These are phyloP conservation scores for Manduca sexta DNA, from an alignment of 1,140 invertebrate genomes.

Conservation along the genomic window DNA sequence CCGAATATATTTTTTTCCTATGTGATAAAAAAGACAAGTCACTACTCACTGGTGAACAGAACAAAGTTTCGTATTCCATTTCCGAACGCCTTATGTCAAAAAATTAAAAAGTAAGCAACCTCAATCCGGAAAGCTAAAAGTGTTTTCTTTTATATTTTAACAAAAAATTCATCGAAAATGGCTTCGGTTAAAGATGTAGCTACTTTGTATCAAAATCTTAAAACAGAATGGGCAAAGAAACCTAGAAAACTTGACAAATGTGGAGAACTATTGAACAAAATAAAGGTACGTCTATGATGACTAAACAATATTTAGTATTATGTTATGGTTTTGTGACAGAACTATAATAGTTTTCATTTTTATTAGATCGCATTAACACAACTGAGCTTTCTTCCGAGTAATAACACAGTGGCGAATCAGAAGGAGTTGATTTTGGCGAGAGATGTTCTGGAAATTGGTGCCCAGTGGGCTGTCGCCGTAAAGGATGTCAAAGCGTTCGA, in stretches of 20 bases:
- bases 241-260: constrained; percentile 82
- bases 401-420: constrained; percentile 83
- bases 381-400: constrained; percentile 90
- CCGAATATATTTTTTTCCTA: no score
- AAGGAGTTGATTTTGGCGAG: constrained; percentile 91
- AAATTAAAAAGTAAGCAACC: no score
- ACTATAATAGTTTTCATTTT: constrained; percentile 9
- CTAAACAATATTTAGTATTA: constrained; percentile 10
- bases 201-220: constrained; percentile 81
- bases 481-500: constrained; percentile 97
- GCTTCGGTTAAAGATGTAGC: constrained; percentile 78
- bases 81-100: no score
- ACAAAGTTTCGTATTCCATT: no score
- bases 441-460: constrained; percentile 96
- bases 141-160: not conserved
- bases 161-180: constrained; percentile 51
- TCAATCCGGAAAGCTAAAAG: not conserved
- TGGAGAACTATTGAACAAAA: constrained; percentile 80
- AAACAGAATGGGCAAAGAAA: constrained; percentile 81
- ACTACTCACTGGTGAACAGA: no score
- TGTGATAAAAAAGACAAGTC: no score
- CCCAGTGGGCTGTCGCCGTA: constrained; percentile 93
- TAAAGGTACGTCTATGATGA: constrained; percentile 76
- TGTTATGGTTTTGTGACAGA: constrained; percentile 15
- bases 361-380: constrained; percentile 87